Conservation (phyloP, 2,113 vertebrate species). For the Oryzias woworae region DNA sequence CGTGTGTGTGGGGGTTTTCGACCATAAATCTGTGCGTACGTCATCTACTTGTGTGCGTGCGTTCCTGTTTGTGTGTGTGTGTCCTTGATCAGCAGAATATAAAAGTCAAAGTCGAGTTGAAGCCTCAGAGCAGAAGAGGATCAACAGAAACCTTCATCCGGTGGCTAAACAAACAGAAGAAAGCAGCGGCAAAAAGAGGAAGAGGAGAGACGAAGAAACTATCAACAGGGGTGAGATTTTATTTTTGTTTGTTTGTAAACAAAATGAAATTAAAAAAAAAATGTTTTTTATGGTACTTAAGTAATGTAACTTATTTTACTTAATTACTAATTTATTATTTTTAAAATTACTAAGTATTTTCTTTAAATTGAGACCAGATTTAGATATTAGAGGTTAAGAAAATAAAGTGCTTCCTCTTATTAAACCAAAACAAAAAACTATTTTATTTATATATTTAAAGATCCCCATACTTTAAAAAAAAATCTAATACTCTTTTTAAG, state of each 20-base stretch:
- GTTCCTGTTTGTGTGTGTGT: slow-evolving; percentile 8
- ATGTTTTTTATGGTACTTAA: too few species aligned
- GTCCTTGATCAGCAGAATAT: slow-evolving; percentile 42
- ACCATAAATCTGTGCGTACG: too few species aligned
- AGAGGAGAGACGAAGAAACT: not conserved
- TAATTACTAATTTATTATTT: too few species aligned
- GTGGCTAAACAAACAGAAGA: not conserved
- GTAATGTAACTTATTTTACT: too few species aligned
- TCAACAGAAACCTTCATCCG: slow-evolving; percentile 4
- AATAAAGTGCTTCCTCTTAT: too few species aligned
- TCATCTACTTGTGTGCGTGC: not conserved
- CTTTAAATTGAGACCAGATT: too few species aligned
- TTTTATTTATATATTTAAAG: not conserved
- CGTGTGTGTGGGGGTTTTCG: not conserved
- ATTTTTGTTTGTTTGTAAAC: not conserved
- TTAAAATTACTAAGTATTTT: too few species aligned
- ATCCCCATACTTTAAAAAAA: too few species aligned
- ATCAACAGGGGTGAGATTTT: slow-evolving; percentile 23
- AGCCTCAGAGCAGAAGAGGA: slow-evolving; percentile 11
- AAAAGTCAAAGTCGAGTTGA: slow-evolving; percentile 8
- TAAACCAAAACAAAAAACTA: not conserved
- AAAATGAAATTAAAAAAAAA: not conserved
- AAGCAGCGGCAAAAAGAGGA: slow-evolving; percentile 16
- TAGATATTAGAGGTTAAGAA: too few species aligned
- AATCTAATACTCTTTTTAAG: too few species aligned